Evolutionary conservation across 2,113 vertebrate genomes (phyloP).

Genomic region (Ptyas mucosa): DNA sequence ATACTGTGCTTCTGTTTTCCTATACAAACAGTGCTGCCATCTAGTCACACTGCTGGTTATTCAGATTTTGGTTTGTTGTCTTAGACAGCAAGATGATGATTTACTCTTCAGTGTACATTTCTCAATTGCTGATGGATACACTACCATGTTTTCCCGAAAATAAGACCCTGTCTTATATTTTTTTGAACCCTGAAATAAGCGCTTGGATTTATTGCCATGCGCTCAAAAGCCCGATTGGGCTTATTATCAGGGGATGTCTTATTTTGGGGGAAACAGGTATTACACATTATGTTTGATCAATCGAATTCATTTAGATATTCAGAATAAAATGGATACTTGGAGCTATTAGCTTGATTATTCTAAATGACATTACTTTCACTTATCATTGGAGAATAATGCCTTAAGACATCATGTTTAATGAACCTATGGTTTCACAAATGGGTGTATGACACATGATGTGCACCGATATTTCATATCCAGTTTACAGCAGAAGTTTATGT

Average conservation of each 20-base stretch:
- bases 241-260: no score
- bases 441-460: background rate
- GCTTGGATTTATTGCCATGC: no score
- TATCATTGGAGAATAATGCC: background rate
- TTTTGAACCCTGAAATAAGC: no score
- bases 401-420: background rate
- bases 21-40: background rate
- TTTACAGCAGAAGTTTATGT: background rate
- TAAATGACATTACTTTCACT: background rate
- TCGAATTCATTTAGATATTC: background rate
- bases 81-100: background rate
- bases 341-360: background rate
- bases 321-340: background rate
- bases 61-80: background rate
- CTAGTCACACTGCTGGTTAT: background rate
- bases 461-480: background rate
- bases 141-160: no score
- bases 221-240: no score
- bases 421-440: background rate
- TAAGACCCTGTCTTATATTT: no score
- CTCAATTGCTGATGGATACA: background rate
- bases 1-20: background rate
- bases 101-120: background rate
- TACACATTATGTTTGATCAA: background rate
- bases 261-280: background rate